phyloP scores from a whole-genome alignment of 1,140 invertebrate genomes.

The Trachymyrmex cornetzi region DNA sequence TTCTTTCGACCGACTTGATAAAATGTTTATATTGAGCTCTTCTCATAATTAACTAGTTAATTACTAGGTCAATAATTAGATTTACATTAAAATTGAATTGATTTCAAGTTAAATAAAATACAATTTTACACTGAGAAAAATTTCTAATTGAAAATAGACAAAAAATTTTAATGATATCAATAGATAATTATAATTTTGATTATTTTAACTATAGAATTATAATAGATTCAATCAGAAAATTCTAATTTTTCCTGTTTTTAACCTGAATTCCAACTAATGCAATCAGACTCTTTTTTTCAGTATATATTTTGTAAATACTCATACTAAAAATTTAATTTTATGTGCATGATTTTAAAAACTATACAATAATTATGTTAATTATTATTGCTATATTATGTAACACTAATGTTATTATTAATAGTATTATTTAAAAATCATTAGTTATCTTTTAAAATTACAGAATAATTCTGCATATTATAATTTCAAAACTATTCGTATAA shows the following conservation, averaged over 20 bases:
- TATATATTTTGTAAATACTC: background rate
- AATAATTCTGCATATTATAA: background rate
- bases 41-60: conserved; percentile 20
- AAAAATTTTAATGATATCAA: too few species aligned
- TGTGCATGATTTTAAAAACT: background rate
- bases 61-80: background rate
- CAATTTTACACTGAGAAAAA: background rate
- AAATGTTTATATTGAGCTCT: background rate
- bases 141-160: too few species aligned
- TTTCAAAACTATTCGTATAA: conserved; percentile 7
- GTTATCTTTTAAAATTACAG: background rate
- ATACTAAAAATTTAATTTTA: background rate
- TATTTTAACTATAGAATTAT: too few species aligned
- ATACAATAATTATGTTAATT: conserved; percentile 5
- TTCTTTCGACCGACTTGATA: background rate
- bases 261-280: too few species aligned
- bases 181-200: too few species aligned
- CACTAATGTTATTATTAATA: background rate
- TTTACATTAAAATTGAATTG: too few species aligned
- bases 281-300: too few species aligned
- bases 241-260: too few species aligned
- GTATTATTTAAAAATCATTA: background rate
- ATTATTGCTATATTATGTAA: background rate
- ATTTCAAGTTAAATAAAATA: background rate
- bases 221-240: too few species aligned